Conservation (phyloP, 2,113 vertebrate genomes). For the Phaetusa simplex region DNA sequence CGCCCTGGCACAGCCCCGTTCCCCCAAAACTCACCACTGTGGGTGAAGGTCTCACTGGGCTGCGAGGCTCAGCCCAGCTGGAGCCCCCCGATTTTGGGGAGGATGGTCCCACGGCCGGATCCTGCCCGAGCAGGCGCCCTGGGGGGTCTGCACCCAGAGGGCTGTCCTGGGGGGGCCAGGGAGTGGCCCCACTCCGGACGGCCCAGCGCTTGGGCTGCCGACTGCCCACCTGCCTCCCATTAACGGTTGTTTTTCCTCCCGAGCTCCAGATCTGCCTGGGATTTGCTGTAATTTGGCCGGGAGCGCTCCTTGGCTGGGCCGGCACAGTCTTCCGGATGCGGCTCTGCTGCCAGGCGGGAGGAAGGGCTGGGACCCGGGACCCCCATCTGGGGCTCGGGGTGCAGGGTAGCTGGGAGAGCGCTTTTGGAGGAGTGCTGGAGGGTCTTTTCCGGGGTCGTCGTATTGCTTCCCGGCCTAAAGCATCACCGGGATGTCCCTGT, state of each 20-base stretch:
- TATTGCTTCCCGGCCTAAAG: neutral
- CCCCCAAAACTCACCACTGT: rapidly evolving
- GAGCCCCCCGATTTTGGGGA: neutral
- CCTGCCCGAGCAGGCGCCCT: rapidly evolving
- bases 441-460: rapidly evolving
- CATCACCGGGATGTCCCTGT: neutral
- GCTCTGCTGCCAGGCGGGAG: neutral
- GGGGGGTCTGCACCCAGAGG: neutral
- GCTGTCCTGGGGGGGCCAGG: neutral
- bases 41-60: neutral
- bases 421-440: neutral
- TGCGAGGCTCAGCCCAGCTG: rapidly evolving
- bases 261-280: conserved; percentile 45
- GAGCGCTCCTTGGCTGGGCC: conserved; percentile 9
- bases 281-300: conserved; percentile 55
- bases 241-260: conserved; percentile 33
- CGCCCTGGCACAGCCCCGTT: neutral
- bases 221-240: conserved; percentile 63
- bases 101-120: rapidly evolving
- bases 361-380: neutral
- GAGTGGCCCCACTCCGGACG: rapidly evolving
- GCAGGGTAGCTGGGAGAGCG: neutral
- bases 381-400: neutral
- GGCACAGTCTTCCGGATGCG: conserved; percentile 21
- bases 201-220: neutral